Base-by-base conservation (phyloP, 2,113 vertebrate genomes). In the Gadus macrocephalus region DNA sequence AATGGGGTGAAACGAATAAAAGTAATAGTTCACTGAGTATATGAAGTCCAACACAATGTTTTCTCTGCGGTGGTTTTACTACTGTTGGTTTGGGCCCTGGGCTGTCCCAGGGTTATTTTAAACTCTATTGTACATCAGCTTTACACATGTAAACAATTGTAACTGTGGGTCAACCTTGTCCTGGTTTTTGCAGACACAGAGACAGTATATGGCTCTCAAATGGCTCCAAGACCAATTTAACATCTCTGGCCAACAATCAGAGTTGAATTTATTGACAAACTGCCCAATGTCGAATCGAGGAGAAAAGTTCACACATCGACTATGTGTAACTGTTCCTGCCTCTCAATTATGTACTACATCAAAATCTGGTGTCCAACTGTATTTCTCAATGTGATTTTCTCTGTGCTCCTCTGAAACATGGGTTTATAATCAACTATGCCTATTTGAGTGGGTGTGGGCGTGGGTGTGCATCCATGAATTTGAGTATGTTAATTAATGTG, bases 151-250 rank as follows among this genome's bases (percentile, higher is more conserved):
- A 22, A 64, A 84, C 82, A 85, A 80, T 79, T 31, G 80, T 83
- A 83, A 74, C 79, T 67, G 64, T 66, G 58, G 64, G 68, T 78
- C 72, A 73, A 28, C 56, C 61, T 35, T 81, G 81, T 84, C 74
- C 20, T 35, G 27, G 69, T 42, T 83, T 83, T 62, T 81, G 72
- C 35, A 49, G 68, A 74, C 16, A 15, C 77, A 77, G 74, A 83
- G 72, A 71, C 75, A 72, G 70, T 56, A 68, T 79, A 70, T 76
- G 81, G 80, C 69, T 68, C 55, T 84, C 66, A 84, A 83, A 83
- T 56, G 61, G 68, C 73, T 61, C 28, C 8, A 61, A 78, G 68
- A 65, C 60, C 56, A 67, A 72, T 68, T 68, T 27, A 58, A 27
- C 31, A 35, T 38, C 12, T 2, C 35, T 27, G n/a, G 66, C 35